phyloP scores from a whole-genome alignment of 2,113 vertebrate genomes.

The Myocastor coypus region DNA sequence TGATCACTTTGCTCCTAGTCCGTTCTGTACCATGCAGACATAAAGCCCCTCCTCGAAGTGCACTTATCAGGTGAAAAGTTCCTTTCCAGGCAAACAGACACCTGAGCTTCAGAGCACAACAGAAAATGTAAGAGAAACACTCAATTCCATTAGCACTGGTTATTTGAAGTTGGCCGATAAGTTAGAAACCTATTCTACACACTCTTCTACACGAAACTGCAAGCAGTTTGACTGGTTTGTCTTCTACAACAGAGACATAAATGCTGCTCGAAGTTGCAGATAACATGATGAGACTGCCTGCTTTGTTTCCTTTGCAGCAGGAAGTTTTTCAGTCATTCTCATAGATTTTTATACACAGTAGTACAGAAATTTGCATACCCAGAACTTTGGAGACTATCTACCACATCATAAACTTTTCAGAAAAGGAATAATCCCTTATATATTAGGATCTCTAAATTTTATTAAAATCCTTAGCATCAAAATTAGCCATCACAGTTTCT shows the following conservation, averaged over 20 bases:
- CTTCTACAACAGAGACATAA: neutral
- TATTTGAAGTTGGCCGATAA: constrained; percentile 15
- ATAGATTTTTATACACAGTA: neutral
- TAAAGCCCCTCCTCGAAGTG: constrained; percentile 46
- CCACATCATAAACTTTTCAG: constrained; percentile 36
- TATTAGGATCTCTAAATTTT: constrained; percentile 17
- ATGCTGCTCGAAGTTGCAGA: neutral
- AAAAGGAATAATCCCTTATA: neutral
- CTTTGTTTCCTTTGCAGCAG: neutral
- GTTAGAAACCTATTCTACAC: constrained; percentile 13
- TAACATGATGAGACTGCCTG: neutral
- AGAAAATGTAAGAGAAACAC: constrained; percentile 33
- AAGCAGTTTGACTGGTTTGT: neutral
- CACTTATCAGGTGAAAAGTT: constrained; percentile 54
- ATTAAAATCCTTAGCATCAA: constrained; percentile 45
- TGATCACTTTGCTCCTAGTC: neutral
- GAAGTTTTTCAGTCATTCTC: neutral
- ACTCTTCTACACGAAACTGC: neutral
- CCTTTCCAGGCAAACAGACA: constrained; percentile 57
- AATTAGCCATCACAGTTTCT: constrained; percentile 27
- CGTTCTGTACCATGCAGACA: constrained; percentile 13
- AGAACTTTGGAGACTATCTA: constrained; percentile 20
- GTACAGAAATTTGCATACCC: neutral
- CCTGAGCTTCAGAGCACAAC: constrained; percentile 12
- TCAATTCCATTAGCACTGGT: neutral